Percentiles rank a stretch among this genome's conserved stretches.
These are phyloP conservation scores for Aleadryas rufinucha DNA, from an alignment of 2,113 vertebrate genomes.

Conservation along the genomic window DNA sequence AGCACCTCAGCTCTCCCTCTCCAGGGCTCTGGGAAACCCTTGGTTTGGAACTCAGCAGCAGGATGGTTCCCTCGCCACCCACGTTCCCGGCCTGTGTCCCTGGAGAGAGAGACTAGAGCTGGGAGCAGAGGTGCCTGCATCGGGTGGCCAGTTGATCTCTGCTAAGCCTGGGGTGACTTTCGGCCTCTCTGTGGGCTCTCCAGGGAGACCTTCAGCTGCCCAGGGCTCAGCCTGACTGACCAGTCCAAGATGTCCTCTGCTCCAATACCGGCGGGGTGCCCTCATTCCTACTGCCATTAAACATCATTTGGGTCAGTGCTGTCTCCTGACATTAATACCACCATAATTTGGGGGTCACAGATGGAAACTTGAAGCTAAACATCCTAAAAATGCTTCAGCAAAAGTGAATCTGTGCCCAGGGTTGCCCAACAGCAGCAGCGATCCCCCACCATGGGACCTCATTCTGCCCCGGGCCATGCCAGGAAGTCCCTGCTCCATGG, in stretches of 20 bases:
- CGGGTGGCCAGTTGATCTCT: rapidly evolving
- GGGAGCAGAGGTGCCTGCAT: not conserved
- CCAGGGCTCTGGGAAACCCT: no score
- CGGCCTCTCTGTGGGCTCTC: no score
- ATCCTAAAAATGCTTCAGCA: not conserved
- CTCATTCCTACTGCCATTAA: not conserved
- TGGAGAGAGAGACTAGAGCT: not conserved
- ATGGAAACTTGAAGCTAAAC: not conserved
- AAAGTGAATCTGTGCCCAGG: not conserved
- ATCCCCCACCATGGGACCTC: not conserved
- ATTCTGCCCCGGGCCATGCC: rapidly evolving
- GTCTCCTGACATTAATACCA: not conserved
- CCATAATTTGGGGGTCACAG: not conserved
- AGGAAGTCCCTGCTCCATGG: not conserved
- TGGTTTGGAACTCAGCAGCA: not conserved
- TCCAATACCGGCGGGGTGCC: rapidly evolving
- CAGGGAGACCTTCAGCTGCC: not conserved
- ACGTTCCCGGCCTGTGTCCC: not conserved
- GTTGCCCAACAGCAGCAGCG: not conserved
- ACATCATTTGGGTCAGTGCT: rapidly evolving
- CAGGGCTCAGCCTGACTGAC: not conserved
- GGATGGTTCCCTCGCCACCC: rapidly evolving
- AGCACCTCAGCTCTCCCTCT: not conserved
- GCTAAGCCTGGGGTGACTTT: not conserved
- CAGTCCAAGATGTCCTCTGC: not conserved